Evolutionary conservation across 1,140 invertebrate genomes (phyloP), one percentile per base, ranked within the genome.

Genomic region (Drosophila nigrodunni): DNA sequence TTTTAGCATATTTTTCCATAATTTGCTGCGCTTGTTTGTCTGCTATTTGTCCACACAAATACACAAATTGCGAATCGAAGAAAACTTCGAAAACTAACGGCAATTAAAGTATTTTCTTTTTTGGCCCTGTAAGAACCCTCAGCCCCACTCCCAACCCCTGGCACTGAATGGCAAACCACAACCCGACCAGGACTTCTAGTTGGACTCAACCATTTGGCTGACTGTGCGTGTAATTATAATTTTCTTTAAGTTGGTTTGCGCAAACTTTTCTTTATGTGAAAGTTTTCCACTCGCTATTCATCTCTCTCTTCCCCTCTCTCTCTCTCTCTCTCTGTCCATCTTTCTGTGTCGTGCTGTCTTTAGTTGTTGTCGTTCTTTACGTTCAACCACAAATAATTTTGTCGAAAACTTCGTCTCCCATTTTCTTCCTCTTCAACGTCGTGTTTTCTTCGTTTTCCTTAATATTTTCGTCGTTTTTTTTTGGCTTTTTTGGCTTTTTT

Each of bases 191-290:
- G 73, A 86, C 49, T 75, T 81, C 49, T 61, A 72, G 74, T 82
- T 47, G 49, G 49, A 64, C 47, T 52, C 47, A 15, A 77, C 47
- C 59, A 76, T 88, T 87, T 88, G 85, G 83, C 83, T 88, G 83
- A 88, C 83, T 88, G 83, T 89, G 83, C 83, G 83, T 88, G 85
- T 88, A 88, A 88, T 88, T 88, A 88, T 88, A 88, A 88, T 88
- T 88, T 88, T 88, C 83, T 80, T 88, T 89, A 88, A 88, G 83
- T 88, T 80, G 83, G 83, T 88, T 88, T 88, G 83, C 80, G 49
- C 85, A 80, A 88, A 88, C 80, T 88, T 88, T 89, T 80, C 83
- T 88, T 88, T 88, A 88, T 88, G 83, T 89, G 80, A 89, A 89
- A 88, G 69, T 88, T 88, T 82, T 68, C 44, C 60, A 58, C 49